phyloP scores from a whole-genome alignment of 64 coral and sea anemone genomes.

The Trachythela sp. region DNA sequence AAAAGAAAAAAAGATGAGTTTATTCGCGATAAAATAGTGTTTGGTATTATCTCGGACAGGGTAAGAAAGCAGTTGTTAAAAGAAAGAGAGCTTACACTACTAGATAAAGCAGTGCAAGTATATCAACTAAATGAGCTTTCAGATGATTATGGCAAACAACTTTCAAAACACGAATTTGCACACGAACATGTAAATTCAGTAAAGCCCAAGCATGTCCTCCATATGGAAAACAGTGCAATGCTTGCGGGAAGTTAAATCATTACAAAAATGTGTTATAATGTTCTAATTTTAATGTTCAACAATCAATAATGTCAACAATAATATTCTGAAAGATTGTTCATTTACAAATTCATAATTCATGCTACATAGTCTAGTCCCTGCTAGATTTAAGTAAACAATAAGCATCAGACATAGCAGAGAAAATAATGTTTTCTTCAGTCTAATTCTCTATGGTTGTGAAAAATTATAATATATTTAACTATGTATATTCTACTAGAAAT shows the following conservation, averaged over 20 bases:
- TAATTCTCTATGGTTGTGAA: too few species aligned
- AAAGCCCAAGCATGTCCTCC: not conserved
- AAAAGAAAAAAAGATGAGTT: not conserved
- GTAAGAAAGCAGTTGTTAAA: not conserved
- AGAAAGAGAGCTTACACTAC: not conserved
- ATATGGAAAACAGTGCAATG: not conserved
- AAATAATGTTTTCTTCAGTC: too few species aligned
- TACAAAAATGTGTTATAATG: not conserved
- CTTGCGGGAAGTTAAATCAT: not conserved
- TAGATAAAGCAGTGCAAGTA: not conserved
- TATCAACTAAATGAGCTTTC: not conserved
- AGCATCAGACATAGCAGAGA: too few species aligned
- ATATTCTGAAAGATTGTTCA: too few species aligned
- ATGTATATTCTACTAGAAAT: too few species aligned
- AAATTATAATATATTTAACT: too few species aligned
- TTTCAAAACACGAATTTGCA: not conserved
- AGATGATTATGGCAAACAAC: not conserved
- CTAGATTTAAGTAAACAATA: too few species aligned
- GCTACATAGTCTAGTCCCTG: too few species aligned
- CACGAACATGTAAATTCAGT: not conserved
- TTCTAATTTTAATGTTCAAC: too few species aligned
- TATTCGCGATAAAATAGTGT: conserved; percentile 10
- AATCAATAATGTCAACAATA: too few species aligned
- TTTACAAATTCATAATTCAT: too few species aligned
- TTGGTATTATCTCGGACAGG: not conserved